phyloP scores from a whole-genome alignment of 2,797 vertebrate genomes.

The Amniataba percoides region DNA sequence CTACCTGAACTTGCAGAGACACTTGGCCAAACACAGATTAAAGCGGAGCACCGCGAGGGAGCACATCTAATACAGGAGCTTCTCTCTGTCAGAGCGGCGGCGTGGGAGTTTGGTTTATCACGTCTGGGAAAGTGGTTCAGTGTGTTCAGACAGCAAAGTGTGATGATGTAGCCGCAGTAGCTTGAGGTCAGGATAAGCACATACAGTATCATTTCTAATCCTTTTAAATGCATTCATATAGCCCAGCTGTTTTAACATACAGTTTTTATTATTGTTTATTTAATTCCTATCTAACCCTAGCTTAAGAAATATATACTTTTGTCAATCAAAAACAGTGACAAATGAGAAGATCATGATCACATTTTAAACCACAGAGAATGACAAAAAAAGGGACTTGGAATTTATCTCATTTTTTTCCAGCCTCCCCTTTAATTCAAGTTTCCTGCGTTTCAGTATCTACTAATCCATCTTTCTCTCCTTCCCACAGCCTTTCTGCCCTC shows the following conservation, averaged over 20 bases:
- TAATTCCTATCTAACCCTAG: neutral
- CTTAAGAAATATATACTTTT: neutral
- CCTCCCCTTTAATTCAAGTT: slow-evolving; percentile 17
- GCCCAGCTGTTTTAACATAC: neutral
- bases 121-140: slow-evolving; percentile 53
- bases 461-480: slow-evolving; percentile 30
- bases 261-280: neutral
- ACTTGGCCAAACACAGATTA: slow-evolving; percentile 62
- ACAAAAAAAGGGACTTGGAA: neutral
- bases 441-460: neutral
- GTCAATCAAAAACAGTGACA: neutral
- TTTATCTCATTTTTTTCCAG: slow-evolving; percentile 18
- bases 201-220: slow-evolving; percentile 22
- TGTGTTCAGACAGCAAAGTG: slow-evolving; percentile 57
- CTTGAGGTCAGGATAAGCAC: slow-evolving; percentile 34
- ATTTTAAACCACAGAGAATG: neutral
- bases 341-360: neutral
- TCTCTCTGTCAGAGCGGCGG: slow-evolving; percentile 57
- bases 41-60: slow-evolving; percentile 50
- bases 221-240: neutral
- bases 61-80: slow-evolving; percentile 44
- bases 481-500: slow-evolving; percentile 11
- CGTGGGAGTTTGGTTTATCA: slow-evolving; percentile 68
- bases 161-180: slow-evolving; percentile 24
- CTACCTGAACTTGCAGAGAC: slow-evolving; percentile 51